phyloP scores from a whole-genome alignment of 2,113 vertebrate species.

The Paradoxurus hermaphroditus region DNA sequence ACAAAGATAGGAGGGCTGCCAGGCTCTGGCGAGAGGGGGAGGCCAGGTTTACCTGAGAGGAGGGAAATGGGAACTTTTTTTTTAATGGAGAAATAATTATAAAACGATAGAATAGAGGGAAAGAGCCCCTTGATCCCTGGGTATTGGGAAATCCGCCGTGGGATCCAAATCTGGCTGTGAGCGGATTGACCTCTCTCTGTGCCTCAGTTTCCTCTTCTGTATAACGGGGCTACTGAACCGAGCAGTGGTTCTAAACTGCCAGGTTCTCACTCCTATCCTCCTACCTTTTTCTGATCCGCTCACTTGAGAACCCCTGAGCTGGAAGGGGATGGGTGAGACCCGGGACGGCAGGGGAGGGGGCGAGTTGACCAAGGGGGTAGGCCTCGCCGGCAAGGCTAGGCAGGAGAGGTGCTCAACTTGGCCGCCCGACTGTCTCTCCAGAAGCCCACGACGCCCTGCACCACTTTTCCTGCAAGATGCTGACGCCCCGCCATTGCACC shows the following conservation, averaged over 20 bases:
- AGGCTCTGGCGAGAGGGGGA: not conserved
- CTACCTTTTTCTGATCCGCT: not conserved
- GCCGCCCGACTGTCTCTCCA: conserved; percentile 79
- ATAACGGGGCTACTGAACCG: not conserved
- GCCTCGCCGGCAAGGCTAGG: not conserved
- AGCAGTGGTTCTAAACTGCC: not conserved
- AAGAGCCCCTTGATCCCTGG: not conserved
- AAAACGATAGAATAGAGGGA: not conserved
- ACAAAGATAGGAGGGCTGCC: not conserved
- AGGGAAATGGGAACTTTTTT: not conserved
- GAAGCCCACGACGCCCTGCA: conserved; percentile 95
- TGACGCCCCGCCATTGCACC: conserved; percentile 94
- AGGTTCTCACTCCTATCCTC: not conserved
- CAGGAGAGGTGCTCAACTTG: conserved; percentile 63
- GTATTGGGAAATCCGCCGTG: not conserved
- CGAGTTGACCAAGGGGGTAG: not conserved
- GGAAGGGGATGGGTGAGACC: not conserved
- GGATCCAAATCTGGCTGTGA: not conserved
- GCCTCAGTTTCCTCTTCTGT: conserved; percentile 55
- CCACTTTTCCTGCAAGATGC: conserved; percentile 98
- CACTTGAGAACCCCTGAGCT: not conserved
- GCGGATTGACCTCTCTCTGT: not conserved
- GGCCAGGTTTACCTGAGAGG: not conserved
- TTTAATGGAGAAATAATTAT: not conserved
- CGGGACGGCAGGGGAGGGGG: not conserved